Base-by-base conservation (phyloP, 2,113 vertebrate genomes). In the Ceyx cyanopectus region DNA sequence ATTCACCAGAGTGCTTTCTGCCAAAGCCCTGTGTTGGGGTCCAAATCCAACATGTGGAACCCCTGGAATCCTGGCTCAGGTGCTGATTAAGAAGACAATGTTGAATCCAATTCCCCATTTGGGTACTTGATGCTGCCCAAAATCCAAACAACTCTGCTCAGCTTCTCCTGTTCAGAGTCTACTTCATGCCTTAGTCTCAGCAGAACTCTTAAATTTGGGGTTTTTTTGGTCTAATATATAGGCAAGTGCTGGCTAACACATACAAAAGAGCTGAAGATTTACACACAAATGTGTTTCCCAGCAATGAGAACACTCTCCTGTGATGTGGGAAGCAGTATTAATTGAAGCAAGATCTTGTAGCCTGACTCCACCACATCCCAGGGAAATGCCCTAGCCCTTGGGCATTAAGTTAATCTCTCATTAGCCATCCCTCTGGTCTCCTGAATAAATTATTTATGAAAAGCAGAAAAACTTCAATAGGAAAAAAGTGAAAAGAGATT, bases 401-500 rank as follows among this genome's bases (percentile, higher is more conserved):
- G 94, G 95, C 93, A 94, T 17, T 77, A 60, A 90, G 92, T 92
- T 95, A 95, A 95, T 95, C 92, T 94, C 94, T 96, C 96, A 96
- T 96, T 96, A 95, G 88, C 94, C 80, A 93, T 72, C 93, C 73
- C 94, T 88, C 93, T 90, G 85, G 94, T 93, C 92, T 92, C 85
- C 45, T 95, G 94, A 96, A 96, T 96, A 95, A 85, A 96, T 95
- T 95, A 95, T 75, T 93, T 96, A 94, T 95, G 94, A 95, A 96
- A 96, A 96, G 88, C 57, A 90, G 69, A 94, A 95, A 82, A 94
- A 90, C 80, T 95, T 96, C 92, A 96, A 92, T 88, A 83, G 90
- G 73, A 90, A 93, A 50, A 94, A 95, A 92, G 79, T 94, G 93
- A 94, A 95, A 95, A 96, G 93, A 85, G 68, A 93, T 90, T 94